These are phyloP conservation scores for Bombus affinis DNA, from an alignment of 1,140 invertebrate genomes.

Conservation along the genomic window DNA sequence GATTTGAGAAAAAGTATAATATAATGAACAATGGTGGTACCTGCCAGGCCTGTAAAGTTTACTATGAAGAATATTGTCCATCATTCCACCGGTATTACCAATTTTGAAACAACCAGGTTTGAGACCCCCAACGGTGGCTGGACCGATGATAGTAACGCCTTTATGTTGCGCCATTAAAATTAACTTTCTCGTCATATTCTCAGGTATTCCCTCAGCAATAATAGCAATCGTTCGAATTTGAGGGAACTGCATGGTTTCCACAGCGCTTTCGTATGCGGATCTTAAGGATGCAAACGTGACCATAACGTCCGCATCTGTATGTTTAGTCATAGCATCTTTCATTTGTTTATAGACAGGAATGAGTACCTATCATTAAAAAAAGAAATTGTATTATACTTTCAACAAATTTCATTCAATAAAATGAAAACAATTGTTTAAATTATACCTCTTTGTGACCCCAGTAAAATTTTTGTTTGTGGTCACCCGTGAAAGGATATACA, in stretches of 20 bases:
- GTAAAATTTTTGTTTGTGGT: constrained; percentile 99
- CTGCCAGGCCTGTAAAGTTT: constrained; percentile 97
- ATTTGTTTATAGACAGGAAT: constrained; percentile 97
- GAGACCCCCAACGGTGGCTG: constrained; percentile 98
- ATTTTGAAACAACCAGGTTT: constrained; percentile 99
- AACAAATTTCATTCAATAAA: not conserved
- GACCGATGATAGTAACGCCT: constrained; percentile 84
- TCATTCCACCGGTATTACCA: constrained; percentile 99
- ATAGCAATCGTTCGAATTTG: constrained; percentile 99
- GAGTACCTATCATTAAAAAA: constrained; percentile 67
- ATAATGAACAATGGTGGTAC: constrained; percentile 71
- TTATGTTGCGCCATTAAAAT: constrained; percentile 93
- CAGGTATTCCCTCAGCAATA: constrained; percentile 99
- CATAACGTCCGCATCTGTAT: constrained; percentile 97
- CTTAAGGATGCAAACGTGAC: constrained; percentile 99
- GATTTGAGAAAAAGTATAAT: too few species aligned
- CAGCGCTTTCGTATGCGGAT: constrained; percentile 98
- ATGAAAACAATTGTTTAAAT: not conserved
- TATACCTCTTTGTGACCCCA: constrained; percentile 97
- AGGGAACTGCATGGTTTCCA: constrained; percentile 95
- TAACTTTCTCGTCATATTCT: constrained; percentile 98
- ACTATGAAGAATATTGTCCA: constrained; percentile 99
- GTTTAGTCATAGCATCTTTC: constrained; percentile 97
- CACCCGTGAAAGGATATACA: constrained; percentile 99
- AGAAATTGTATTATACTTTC: not conserved